A percentile compares a stretch with the other conserved stretches of the same genome.
These are phyloP conservation scores for Chorisops tibialis DNA, from an alignment of 2,888 invertebrate genomes.

Conservation along the genomic window DNA sequence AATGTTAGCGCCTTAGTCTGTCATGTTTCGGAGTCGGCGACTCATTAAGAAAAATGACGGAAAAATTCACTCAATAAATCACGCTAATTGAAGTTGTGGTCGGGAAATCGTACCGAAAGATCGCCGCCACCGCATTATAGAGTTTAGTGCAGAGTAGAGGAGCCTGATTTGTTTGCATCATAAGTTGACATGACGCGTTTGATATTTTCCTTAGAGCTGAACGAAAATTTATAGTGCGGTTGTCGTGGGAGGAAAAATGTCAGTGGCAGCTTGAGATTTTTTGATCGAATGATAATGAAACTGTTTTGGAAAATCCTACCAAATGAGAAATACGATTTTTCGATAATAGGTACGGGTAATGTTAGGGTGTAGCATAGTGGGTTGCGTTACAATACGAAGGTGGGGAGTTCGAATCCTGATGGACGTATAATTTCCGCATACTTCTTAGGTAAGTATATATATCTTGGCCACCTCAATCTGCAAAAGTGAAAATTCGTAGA, in stretches of 20 bases:
- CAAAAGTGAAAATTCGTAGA: no score
- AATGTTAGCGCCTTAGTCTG: slow-evolving; percentile 4
- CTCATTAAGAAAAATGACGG: slow-evolving; percentile 33
- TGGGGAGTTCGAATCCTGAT: no score
- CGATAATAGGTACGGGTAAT: no score
- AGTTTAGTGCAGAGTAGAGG: background rate
- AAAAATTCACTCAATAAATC: slow-evolving; percentile 33
- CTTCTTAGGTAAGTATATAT: no score
- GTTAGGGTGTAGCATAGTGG: no score
- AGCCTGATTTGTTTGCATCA: slow-evolving; percentile 22
- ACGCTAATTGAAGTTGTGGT: slow-evolving; percentile 30
- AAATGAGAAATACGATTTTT: no score
- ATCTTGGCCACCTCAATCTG: no score
- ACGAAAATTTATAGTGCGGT: slow-evolving; percentile 18
- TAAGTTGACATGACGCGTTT: slow-evolving; percentile 21
- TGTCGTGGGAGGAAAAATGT: background rate
- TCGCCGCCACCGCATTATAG: background rate
- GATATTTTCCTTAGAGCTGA: background rate
- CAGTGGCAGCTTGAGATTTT: no score
- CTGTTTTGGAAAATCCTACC: no score
- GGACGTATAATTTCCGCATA: no score
- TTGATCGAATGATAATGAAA: no score
- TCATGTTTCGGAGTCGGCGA: slow-evolving; percentile 19
- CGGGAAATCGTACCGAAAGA: background rate
- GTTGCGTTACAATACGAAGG: no score